A percentile compares a stretch with the other conserved stretches of the same genome.
Evolutionary conservation across 2,113 vertebrate genomes (phyloP).

Genomic region (Platichthys flesus): DNA sequence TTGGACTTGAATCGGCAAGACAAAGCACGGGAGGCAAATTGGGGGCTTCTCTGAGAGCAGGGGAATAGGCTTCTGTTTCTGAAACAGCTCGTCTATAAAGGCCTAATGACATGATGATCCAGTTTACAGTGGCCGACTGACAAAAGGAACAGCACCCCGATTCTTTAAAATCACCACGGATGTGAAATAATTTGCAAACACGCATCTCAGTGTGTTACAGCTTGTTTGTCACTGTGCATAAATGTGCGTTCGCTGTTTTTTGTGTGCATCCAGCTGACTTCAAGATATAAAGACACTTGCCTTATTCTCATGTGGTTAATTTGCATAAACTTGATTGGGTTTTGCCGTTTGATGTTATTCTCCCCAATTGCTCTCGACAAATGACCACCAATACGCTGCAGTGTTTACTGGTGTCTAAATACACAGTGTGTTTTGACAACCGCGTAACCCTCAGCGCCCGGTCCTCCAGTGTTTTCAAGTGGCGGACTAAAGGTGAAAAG

Average conservation of each 20-base stretch:
- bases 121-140: constrained; percentile 61
- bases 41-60: constrained; percentile 43
- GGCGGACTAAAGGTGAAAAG: constrained; percentile 23
- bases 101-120: constrained; percentile 73
- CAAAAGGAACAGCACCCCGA: constrained; percentile 43
- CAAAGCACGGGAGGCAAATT: constrained; percentile 2
- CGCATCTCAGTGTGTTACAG: neutral
- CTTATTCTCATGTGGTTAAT: constrained; percentile 63
- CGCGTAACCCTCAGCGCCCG: constrained; percentile 42
- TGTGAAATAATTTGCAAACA: constrained; percentile 15
- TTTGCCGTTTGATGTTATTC: constrained; percentile 55
- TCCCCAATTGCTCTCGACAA: constrained; percentile 53
- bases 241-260: neutral
- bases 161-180: constrained; percentile 31
- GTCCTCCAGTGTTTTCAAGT: constrained; percentile 35
- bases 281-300: constrained; percentile 35
- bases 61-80: constrained; percentile 27
- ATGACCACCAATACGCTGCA: constrained; percentile 49
- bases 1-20: constrained; percentile 54
- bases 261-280: constrained; percentile 12
- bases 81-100: constrained; percentile 59
- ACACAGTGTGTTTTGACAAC: constrained; percentile 57
- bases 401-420: constrained; percentile 47
- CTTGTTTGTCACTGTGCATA: neutral
- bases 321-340: constrained; percentile 50